These are phyloP conservation scores for Platygyra sinensis DNA, from an alignment of 64 coral and sea anemone species.

Conservation along the genomic window DNA sequence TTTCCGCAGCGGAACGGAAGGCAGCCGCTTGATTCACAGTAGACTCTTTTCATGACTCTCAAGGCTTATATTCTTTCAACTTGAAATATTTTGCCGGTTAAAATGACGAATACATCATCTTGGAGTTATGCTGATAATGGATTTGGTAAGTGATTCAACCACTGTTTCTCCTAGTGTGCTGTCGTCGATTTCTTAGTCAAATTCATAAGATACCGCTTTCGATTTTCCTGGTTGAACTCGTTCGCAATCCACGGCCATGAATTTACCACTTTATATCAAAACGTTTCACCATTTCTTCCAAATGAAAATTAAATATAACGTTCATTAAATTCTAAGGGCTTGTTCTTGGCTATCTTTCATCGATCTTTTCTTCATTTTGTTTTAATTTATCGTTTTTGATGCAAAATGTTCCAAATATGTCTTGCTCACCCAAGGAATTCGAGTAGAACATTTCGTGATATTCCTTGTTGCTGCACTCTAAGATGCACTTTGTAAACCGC, in stretches of 20 bases:
- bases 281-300: neutral
- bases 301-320: neutral
- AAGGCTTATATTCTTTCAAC: neutral
- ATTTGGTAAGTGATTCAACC: conserved; percentile 64
- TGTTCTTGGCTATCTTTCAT: neutral
- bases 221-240: neutral
- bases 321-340: neutral
- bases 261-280: neutral
- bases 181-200: neutral
- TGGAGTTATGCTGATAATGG: conserved; percentile 82
- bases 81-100: neutral
- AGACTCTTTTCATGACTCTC: neutral
- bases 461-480: too few species aligned
- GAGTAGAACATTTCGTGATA: too few species aligned
- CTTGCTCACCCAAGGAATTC: too few species aligned
- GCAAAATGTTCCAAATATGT: too few species aligned
- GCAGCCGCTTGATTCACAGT: neutral
- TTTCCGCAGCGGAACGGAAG: neutral
- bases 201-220: neutral
- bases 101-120: conserved; percentile 36
- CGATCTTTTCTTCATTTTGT: neutral
- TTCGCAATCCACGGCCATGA: neutral
- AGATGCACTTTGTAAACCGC: too few species aligned
- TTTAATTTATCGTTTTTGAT: neutral
- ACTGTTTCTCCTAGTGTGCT: neutral